Evolutionary conservation across 2,113 vertebrate genomes (phyloP), one percentile per base, ranked within the genome.

Genomic region (Taurulus bubalis): DNA sequence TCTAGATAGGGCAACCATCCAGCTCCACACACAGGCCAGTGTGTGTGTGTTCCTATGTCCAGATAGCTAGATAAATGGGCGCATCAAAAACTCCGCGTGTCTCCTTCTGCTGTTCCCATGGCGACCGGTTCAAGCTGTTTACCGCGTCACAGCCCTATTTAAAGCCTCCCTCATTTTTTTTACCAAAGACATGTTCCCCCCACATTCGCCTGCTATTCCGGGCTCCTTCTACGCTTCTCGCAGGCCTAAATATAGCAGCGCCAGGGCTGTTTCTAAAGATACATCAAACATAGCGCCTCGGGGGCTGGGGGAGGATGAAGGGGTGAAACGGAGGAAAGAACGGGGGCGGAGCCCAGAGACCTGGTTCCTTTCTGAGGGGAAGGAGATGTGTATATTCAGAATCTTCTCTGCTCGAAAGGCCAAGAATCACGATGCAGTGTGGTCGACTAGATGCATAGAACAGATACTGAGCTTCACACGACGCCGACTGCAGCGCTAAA

Each of bases 71-170:
- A 91, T 87, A 91, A 91, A 92, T 82, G 81, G 77, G 58, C 24
- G 42, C 85, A 83, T 85, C 86, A 76, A 63, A 85, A 79, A 88
- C 60, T 64, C 47, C 30, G 72, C 60, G 28, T 77, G 67, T 85
- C 66, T 86, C 86, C 84, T 79, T 67, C n/a, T 68, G 85, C 60
- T 85, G 93, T 96, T 95, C 85, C 95, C 94, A 95, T 95, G 91
- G 90, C 15, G 86, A 95, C 93, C 2, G 79, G 83, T 85, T 88
- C 80, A 91, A 82, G 88, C 90, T 87, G 91, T 82, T 89, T 86
- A 85, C 86, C 64, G 91, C 94, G 63, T 93, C 92, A 94, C 73
- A 75, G 84, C 53, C 82, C 93, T 95, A 95, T 96, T 94, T 92
- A 93, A 93, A 95, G 91, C 87, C 74, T 88, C 56, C 77, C 86